These are phyloP conservation scores for Isoperla grammatica DNA, from an alignment of 2,888 invertebrate species.

Conservation along the genomic window DNA sequence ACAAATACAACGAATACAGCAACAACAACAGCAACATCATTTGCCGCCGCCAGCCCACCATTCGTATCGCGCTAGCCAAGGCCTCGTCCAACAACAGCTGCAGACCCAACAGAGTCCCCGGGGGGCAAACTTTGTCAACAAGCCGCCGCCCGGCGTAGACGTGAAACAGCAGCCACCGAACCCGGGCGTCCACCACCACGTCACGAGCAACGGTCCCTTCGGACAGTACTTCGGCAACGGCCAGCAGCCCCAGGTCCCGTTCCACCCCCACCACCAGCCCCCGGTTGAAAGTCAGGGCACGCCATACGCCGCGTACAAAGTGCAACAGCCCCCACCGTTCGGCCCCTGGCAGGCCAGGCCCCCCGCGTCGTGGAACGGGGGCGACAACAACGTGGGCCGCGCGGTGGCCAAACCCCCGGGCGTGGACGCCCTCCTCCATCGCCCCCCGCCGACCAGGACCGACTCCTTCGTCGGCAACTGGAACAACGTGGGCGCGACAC, in stretches of 20 bases:
- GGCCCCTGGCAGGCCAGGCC: slow-evolving; percentile 14
- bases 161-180: neutral
- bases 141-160: neutral
- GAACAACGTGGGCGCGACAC: no score
- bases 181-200: neutral
- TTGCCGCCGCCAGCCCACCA: no score
- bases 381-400: neutral
- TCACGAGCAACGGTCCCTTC: no score
- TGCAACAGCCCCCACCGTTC: slow-evolving; percentile 37
- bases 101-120: neutral
- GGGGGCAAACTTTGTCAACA: neutral
- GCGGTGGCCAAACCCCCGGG: no score
- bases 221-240: neutral
- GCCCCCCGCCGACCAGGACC: neutral
- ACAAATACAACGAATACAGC: slow-evolving; percentile 15
- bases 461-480: no score
- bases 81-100: neutral
- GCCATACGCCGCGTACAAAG: slow-evolving; percentile 42
- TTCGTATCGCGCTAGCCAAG: neutral
- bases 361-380: no score
- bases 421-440: no score
- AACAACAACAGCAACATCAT: slow-evolving; percentile 9
- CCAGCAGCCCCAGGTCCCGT: slow-evolving; percentile 39
- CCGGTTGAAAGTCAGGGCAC: slow-evolving; percentile 1
- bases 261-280: slow-evolving; percentile 16